phyloP scores from a whole-genome alignment of 2,888 invertebrate genomes.

The Terebella lapidaria region DNA sequence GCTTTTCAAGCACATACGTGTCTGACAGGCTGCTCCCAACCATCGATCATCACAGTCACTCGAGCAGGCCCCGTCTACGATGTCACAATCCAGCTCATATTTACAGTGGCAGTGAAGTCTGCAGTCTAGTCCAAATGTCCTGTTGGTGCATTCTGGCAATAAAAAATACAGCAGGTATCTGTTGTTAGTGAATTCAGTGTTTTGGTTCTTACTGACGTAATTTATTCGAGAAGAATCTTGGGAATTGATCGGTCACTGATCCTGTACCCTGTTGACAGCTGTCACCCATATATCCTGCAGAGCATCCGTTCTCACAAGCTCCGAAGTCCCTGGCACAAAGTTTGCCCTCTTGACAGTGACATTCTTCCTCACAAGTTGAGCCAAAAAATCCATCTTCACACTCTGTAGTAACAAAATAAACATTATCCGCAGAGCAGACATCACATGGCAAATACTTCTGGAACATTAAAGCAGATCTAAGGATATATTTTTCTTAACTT shows the following conservation, averaged over 20 bases:
- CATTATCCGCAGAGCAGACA: background rate
- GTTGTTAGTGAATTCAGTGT: background rate
- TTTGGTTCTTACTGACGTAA: no score
- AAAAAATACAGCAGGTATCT: background rate
- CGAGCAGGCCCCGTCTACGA: constrained; percentile 32
- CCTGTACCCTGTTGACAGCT: constrained; percentile 3
- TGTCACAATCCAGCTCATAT: constrained; percentile 32
- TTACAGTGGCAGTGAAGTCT: constrained; percentile 34
- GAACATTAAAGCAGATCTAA: no score
- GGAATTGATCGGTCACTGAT: no score
- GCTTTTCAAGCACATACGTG: constrained; percentile 12
- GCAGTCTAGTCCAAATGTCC: constrained; percentile 36
- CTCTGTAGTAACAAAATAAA: background rate
- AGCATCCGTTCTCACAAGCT: background rate
- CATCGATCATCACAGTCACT: constrained; percentile 36
- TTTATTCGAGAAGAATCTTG: no score
- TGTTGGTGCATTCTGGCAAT: constrained; percentile 28
- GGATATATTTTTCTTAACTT: no score
- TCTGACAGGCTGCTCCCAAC: constrained; percentile 32
- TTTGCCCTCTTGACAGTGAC: background rate
- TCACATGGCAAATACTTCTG: no score
- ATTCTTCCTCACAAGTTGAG: background rate
- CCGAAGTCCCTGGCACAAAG: background rate
- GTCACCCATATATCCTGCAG: background rate
- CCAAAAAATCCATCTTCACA: constrained; percentile 1